Base-by-base conservation (phyloP, 1,140 invertebrate species). In the Drosophila hydei region DNA sequence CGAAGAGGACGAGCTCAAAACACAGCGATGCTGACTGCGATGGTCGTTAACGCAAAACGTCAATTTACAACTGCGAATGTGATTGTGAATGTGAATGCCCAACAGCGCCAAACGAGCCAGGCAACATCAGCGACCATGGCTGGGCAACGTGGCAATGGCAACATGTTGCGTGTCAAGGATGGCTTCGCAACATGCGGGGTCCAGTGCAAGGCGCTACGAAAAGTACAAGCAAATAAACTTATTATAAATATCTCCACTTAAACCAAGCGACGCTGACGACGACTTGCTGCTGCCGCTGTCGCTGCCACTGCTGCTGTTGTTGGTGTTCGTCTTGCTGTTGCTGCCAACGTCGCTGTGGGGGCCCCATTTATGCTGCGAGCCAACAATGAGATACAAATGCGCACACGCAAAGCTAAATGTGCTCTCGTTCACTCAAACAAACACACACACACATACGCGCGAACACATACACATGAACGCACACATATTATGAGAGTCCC, bases 171-270 rank as follows among this genome's bases (percentile, higher is more conserved):
- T 42, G 65, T 55, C 54, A 61, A 61, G 60, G 56, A 71, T 42
- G 60, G 59, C 25, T 33, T 61, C 14, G 77, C 59, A 65, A 63
- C 60, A 67, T 45, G 56, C 38, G 38, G 36, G 47, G 25, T 25
- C 19, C 19, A 51, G 38, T 47, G 59, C 19, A 67, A 65, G 51
- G 65, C 48, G 43, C 43, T 58, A 67, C 52, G 67, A 76, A 80
- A 64, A 70, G 79, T 68, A 74, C 70, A 87, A 76, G 75, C 69
- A 88, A 88, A 88, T 88, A 88, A 88, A 88, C 83, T 79, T 88
- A 88, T 88, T 88, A 88, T 88, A 88, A 88, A 87, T 87, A 88
- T 89, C 84, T 88, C 78, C 83, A 88, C 83, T 88, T 88, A 88
- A 74, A 83, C 67, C 65, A 59, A 73, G 33, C 69, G 56, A 16